Base-by-base conservation (phyloP, 2,113 vertebrate species). In the Oryzias woworae region DNA sequence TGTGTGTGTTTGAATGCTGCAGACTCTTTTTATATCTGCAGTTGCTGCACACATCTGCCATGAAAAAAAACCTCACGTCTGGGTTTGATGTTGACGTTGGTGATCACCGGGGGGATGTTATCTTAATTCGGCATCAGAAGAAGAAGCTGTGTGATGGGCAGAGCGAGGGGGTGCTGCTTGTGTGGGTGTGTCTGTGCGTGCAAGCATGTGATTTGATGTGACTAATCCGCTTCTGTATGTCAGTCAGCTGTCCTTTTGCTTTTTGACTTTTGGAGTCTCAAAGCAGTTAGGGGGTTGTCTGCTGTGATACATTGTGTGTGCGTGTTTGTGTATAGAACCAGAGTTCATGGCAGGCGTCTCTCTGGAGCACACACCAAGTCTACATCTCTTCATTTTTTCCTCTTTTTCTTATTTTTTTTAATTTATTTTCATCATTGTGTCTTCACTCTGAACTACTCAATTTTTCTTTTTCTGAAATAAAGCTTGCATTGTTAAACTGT, bases 161-260 rank as follows among this genome's bases (percentile, higher is more conserved):
- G 49, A 66, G 44, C 6, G n/a, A 50, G 45, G 13, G 13, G 28
- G 46, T 42, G 14, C 47, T 3, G 50, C 10, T 45, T 13, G 58
- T 24, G 49, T 64, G 62, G 61, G 78, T 65, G 55, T 18, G 49
- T 69, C 68, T 64, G 76, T 69, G 51, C 47, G 7, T n/a, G 66
- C 68, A 73, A 69, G 78, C 77, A 58, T 85, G 78, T 76, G 78
- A 86, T 84, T 81, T 41, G 14, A 70, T 78, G 72, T 78, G 84
- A 85, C 86, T 88, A 83, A 89, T 88, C 85, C 71, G 62, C 69
- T 53, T 50, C 75, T 66, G 69, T 68, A 66, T 69, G 65, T 87
- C 84, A 71, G 79, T 88, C 88, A 88, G 87, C 84, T 85, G 84
- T 76, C 80, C 73, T 75, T 76, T 73, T 78, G 80, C 79, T 65